Evolutionary conservation across 1,140 invertebrate species (phyloP), one percentile per base, ranked within the genome.

Genomic region (Tetragonula clypearis): DNA sequence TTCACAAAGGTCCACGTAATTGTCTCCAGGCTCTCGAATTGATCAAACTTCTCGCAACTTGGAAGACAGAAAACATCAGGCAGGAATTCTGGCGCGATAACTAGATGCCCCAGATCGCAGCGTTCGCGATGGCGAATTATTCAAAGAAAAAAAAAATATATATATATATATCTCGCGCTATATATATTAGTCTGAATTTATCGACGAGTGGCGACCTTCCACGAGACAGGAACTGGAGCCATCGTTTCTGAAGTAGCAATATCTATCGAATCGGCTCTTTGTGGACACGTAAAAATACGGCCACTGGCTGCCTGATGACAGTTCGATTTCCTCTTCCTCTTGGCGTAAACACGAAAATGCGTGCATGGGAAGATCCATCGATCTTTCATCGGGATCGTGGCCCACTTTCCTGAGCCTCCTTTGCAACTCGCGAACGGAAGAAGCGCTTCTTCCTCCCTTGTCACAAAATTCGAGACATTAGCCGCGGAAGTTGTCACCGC

Each of bases 241-340:
- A 79, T 53, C 65, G 12, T 23, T 69, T n/a, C 75, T 23, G 2
- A 30, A 55, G 53, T 35, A 21, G 65, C 65, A 56, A 56, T 69
- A 79, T 79, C 78, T 69, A 79, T 79, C 78, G 49, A 55, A 17
- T 17, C 14, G 62, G 26, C 65, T 68, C 65, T 66, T 79, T 55
- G 49, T 79, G 26, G n/a, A 69, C 55, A n/a, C 78, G 78, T 55
- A 56, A 79, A 69, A 69, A 68, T 68, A 79, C 78, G 78, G 49
- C 56, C 30, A 30, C 66, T 69, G 78, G 78, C 66, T 79, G 19
- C 35, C 0, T 21, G 65, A 69, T 30, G 78, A 79, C 78, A 69
- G 65, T 56, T 76, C 60, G 53, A 41, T 83, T 83, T 83, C 53
- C 73, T 58, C 11, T 41, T 69, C 78, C 53, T 49, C 75, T 58